Base-by-base conservation (phyloP, 1,140 invertebrate genomes). In the Phenacoccus solenopsis region DNA sequence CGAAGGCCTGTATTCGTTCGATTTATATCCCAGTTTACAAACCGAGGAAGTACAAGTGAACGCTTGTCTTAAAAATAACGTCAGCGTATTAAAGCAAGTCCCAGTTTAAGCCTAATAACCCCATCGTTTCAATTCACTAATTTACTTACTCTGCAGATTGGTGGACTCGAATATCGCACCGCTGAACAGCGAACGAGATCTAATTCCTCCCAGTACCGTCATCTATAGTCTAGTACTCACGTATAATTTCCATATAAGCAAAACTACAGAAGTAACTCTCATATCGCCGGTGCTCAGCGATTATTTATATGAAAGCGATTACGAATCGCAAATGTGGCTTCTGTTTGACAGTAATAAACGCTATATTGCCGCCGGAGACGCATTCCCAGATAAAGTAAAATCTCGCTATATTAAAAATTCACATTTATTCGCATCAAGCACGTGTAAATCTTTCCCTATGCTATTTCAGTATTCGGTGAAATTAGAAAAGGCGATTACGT, bases 291-390 rank as follows among this genome's bases (percentile, higher is more conserved):
- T 93, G 64, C 82, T 98, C 10, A 92, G 88, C 78, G 87, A 94
- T 76, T 82, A 92, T 74, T 82, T 98, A 9, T 98, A 98, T 78
- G 95, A 98, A 79, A 90, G 88, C 3, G 93, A 96, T 79, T 96
- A 90, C 78, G 94, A 98, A 80, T 93, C 92, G 4, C 94, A 98
- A 80, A 83, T 98, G 75, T 98, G 95, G 94, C 93, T 97, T 88
- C 76, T 98, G 69, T 98, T 91, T 80, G 93, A 97, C 80, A 79
- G 82, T n/a, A 95, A 95, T 79, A 98, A 98, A 80, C 89, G 93
- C 74, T 81, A 90, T 22, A 79, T 98, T 70, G 84, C 84, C 68
- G 85, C 86, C 71, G 95, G 94, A 16, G 94, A 98, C 81, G 93
- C 94, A 0, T 96, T 93, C 79, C 88, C 92, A 27, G 20, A 61